These are phyloP conservation scores for Nymphicus hollandicus DNA, from an alignment of 2,113 vertebrate species.

Conservation along the genomic window DNA sequence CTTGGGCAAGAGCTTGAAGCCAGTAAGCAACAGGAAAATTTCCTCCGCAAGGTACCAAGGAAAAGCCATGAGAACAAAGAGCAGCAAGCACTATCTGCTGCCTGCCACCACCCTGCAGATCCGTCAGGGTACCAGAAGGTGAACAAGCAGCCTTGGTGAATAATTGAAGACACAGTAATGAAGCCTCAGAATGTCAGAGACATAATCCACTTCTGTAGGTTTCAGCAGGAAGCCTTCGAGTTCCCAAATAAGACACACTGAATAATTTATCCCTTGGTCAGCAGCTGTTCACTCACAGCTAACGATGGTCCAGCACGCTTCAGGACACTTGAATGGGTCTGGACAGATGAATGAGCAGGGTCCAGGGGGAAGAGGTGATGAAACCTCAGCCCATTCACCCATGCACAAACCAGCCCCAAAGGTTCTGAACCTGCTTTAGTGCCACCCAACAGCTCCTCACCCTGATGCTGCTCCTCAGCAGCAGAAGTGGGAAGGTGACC, in stretches of 20 bases:
- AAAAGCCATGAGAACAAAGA: constrained; percentile 11
- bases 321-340: neutral
- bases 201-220: constrained; percentile 67
- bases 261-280: constrained; percentile 75
- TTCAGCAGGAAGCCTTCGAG: constrained; percentile 68
- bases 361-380: neutral
- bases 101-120: neutral
- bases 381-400: neutral
- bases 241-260: constrained; percentile 72
- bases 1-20: neutral
- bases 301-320: constrained; percentile 20
- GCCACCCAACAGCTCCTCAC: rapidly evolving
- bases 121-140: constrained; percentile 17
- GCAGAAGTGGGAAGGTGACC: neutral
- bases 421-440: neutral
- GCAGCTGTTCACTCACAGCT: constrained; percentile 65
- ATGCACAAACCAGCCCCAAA: neutral
- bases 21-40: neutral
- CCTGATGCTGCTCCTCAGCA: neutral
- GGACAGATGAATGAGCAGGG: neutral
- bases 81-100: neutral
- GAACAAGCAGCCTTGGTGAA: constrained; percentile 59
- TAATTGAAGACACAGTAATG: constrained; percentile 73
- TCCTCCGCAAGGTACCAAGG: neutral
- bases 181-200: constrained; percentile 64